phyloP scores from a whole-genome alignment of 2,113 vertebrate species.

The Stomatorhinus ivindoensis region DNA sequence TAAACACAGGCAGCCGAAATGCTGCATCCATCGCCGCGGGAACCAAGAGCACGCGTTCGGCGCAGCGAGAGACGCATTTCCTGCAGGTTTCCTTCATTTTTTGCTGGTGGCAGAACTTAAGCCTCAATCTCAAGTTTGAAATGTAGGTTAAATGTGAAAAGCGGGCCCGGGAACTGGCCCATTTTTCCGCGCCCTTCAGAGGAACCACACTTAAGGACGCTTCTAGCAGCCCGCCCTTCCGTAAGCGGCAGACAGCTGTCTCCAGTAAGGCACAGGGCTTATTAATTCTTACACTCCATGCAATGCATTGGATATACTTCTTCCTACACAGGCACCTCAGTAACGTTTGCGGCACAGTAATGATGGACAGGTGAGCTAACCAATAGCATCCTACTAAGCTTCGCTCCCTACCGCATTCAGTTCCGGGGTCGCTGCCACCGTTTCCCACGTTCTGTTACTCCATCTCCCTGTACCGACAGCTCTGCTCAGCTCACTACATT shows the following conservation, averaged over 20 bases:
- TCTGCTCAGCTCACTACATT: not conserved
- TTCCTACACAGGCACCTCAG: not conserved
- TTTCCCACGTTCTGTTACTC: not conserved
- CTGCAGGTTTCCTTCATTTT: slow-evolving; percentile 1
- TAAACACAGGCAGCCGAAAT: not conserved
- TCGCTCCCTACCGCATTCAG: not conserved
- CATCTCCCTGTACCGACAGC: not conserved
- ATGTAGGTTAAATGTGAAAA: slow-evolving; percentile 3
- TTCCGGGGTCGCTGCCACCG: not conserved
- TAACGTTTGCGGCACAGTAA: not conserved
- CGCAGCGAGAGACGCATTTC: not conserved
- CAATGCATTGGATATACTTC: not conserved
- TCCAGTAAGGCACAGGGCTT: not conserved
- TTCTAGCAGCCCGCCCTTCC: not conserved
- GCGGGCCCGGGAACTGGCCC: not conserved
- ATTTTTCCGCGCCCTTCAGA: not conserved
- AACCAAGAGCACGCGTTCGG: not conserved
- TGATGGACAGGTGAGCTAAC: not conserved
- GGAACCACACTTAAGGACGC: not conserved
- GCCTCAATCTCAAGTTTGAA: not conserved
- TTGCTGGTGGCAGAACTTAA: not conserved
- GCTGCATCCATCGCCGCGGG: not conserved
- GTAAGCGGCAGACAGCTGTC: not conserved
- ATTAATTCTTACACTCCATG: not conserved
- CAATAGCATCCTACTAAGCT: not conserved